Conservation (phyloP, 2,888 invertebrate genomes). For the Drosophila rubida region DNA sequence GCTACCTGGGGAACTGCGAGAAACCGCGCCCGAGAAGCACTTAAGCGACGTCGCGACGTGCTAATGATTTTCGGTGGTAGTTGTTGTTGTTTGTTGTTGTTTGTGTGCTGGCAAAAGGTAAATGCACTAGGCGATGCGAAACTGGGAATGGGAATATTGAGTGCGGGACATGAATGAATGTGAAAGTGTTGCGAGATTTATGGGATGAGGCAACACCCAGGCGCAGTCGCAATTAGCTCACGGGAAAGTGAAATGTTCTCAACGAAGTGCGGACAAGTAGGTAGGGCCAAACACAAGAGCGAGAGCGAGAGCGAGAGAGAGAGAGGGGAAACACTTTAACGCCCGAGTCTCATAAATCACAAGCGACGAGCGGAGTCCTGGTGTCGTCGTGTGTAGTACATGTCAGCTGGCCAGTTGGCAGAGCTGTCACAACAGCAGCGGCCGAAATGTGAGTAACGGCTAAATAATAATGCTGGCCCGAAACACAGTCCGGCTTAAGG, state of each 20-base stretch:
- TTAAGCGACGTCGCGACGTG: slow-evolving; percentile 72
- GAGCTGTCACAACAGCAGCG: slow-evolving; percentile 73
- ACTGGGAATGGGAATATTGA: slow-evolving; percentile 8
- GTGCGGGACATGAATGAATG: slow-evolving; percentile 61
- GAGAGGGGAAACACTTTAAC: slow-evolving; percentile 75
- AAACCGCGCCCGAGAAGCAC: slow-evolving; percentile 56
- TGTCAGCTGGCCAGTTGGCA: slow-evolving; percentile 51
- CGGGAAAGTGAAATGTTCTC: slow-evolving; percentile 78
- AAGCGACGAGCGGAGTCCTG: slow-evolving; percentile 51
- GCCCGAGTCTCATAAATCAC: slow-evolving; percentile 73
- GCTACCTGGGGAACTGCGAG: slow-evolving; percentile 25
- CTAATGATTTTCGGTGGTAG: slow-evolving; percentile 60
- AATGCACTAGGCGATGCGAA: slow-evolving; percentile 15
- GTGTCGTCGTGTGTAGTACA: slow-evolving; percentile 17
- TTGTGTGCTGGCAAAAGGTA: slow-evolving; percentile 34
- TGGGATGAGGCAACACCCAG: slow-evolving; percentile 66
- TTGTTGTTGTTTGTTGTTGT: not conserved
- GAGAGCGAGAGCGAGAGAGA: slow-evolving; percentile 13
- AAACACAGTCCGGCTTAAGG: slow-evolving; percentile 48
- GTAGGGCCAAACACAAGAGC: slow-evolving; percentile 29
- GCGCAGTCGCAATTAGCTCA: slow-evolving; percentile 67
- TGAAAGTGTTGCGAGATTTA: slow-evolving; percentile 77
- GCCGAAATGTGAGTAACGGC: slow-evolving; percentile 79
- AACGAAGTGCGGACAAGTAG: slow-evolving; percentile 72
- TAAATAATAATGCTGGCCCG: slow-evolving; percentile 72